A percentile compares a stretch with the other conserved stretches of the same genome.
Conservation (phyloP, 2,113 vertebrate species). For the Spea bombifrons region DNA sequence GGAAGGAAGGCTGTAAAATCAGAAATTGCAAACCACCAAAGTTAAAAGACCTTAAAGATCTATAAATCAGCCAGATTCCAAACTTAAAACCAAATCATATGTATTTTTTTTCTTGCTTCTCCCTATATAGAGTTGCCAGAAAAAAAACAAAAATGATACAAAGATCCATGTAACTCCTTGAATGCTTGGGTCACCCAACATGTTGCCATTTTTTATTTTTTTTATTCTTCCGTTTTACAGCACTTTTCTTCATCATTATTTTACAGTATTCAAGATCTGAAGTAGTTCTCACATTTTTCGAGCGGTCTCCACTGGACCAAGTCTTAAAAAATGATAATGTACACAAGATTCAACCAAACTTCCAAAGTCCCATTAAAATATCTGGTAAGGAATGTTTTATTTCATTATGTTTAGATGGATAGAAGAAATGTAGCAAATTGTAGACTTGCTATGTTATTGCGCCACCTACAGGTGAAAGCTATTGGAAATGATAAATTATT, state of each 20-base stretch:
- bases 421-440: too few relatives aligned
- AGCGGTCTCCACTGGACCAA: constrained; percentile 92
- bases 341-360: constrained; percentile 91
- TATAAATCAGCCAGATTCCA: neutral
- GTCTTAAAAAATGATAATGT: constrained; percentile 90
- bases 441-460: neutral
- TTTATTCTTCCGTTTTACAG: neutral
- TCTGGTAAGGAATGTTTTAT: constrained; percentile 73
- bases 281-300: constrained; percentile 95
- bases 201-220: neutral
- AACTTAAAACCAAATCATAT: too few relatives aligned
- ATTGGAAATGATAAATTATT: neutral
- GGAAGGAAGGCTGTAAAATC: neutral
- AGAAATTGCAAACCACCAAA: neutral
- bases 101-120: too few relatives aligned
- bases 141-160: neutral
- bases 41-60: neutral
- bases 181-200: neutral
- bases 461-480: neutral
- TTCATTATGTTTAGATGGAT: too few relatives aligned
- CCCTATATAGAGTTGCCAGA: too few relatives aligned
- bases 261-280: constrained; percentile 91
- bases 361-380: constrained; percentile 90
- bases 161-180: neutral
- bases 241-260: constrained; percentile 25